A percentile compares a stretch with the other conserved stretches of the same genome.
Conservation (phyloP, 2,888 invertebrate species). For the Entomobrya proxima region DNA sequence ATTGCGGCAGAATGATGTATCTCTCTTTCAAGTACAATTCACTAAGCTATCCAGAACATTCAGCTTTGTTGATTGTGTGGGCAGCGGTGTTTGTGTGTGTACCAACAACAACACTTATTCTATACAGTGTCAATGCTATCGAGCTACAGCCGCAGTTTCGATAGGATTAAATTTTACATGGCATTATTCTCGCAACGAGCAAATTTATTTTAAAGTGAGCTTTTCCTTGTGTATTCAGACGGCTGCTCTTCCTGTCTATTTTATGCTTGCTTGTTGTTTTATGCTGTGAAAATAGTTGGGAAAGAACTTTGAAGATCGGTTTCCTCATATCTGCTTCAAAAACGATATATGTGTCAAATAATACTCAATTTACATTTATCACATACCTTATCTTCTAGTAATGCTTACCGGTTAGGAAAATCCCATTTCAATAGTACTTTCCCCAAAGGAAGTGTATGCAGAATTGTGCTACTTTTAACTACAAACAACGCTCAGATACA, state of each 20-base stretch:
- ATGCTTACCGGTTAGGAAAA: no score
- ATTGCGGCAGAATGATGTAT: neutral
- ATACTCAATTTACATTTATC: neutral
- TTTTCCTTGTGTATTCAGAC: neutral
- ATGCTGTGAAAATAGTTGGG: neutral
- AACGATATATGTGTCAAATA: neutral
- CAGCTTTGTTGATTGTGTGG: neutral
- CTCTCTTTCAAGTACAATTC: conserved; percentile 19
- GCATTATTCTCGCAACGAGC: no score
- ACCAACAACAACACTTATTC: no score
- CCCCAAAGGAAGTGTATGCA: neutral
- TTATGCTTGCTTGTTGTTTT: neutral
- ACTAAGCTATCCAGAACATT: neutral
- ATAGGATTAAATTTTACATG: neutral
- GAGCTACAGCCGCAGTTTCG: neutral
- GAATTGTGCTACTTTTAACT: conserved; percentile 10
- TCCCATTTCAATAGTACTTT: neutral
- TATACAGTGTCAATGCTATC: no score
- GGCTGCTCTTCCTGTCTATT: neutral
- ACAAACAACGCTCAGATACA: no score
- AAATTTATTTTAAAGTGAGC: neutral
- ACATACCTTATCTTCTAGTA: no score
- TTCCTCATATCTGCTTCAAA: conserved; percentile 4
- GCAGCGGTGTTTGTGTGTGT: neutral
- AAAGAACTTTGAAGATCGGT: neutral